Evolutionary conservation across 2,888 invertebrate species (phyloP), one percentile per base, ranked within the genome.

Genomic region (Thyatira batis): DNA sequence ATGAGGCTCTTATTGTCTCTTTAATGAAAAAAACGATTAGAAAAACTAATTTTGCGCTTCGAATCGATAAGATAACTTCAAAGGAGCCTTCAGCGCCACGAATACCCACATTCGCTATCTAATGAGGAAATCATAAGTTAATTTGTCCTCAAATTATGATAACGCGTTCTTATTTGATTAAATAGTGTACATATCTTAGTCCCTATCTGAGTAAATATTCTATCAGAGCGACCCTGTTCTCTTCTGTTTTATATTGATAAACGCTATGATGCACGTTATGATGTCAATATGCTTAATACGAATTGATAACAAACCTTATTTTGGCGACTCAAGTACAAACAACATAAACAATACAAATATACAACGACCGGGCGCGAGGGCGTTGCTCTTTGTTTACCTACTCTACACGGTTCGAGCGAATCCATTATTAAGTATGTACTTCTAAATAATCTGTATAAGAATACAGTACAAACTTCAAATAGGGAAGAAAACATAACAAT

Each of bases 351-450:
- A 73, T 72, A 71, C 61, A 51, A 68, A 69, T 61, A 23, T 23
- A 66, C 70, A 70, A 73, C 78, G 89, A 79, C 85, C 89, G 89
- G 87, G 75, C 88, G 76, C 52, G 75, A 80, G 89, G 85, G 67
- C 89, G 69, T 84, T 89, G 85, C 82, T 82, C 89, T 77, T 76
- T 69, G 71, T 67, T 60, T 58, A 61, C 67, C 72, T 77, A 82
- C 78, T 76, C 55, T 66, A 75, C 65, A 60, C 62, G 63, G 63
- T 69, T 63, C 67, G 64, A 61, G 52, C 60, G 55, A 65, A 57
- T 62, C 52, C 45, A 54, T 62, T 55, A 57, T 59, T 60, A 28
- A 13, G 2, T 33, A 13, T 23, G 23, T 13, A 13, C 13, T 17
- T 11, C 5, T 17, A 1, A 8, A 49, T 50, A 46, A 28, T 39